A percentile compares a stretch with the other conserved stretches of the same genome.
Conservation (phyloP, 1,140 invertebrate species). For the Muscidifurax raptorellus region DNA sequence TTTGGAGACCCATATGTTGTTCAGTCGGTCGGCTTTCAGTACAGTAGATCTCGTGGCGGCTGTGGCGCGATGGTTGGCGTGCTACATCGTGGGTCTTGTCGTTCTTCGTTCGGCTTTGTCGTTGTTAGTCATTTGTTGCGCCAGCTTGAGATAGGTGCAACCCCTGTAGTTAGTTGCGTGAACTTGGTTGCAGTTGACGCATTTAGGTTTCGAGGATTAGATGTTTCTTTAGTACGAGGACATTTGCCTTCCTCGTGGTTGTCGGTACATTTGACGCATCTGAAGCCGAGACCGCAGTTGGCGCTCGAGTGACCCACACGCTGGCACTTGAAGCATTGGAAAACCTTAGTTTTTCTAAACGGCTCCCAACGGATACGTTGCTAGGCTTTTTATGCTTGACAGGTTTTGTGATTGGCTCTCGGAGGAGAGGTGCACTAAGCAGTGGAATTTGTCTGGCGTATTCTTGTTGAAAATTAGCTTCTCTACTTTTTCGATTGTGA, state of each 20-base stretch:
- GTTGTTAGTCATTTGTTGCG: neutral
- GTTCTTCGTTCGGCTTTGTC: too few relatives aligned
- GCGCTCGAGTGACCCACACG: slow-evolving; percentile 39
- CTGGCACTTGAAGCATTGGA: slow-evolving; percentile 52
- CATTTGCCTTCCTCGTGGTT: slow-evolving; percentile 40
- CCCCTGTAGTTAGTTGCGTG: slow-evolving; percentile 58
- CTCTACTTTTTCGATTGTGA: neutral
- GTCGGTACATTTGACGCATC: slow-evolving; percentile 47
- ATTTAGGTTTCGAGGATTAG: slow-evolving; percentile 1
- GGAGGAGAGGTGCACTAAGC: neutral
- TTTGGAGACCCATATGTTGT: neutral
- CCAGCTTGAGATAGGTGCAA: slow-evolving; percentile 46
- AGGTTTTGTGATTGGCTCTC: neutral
- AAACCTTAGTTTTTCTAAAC: slow-evolving; percentile 16
- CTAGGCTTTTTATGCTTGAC: neutral
- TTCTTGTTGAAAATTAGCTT: neutral
- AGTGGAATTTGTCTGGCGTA: neutral
- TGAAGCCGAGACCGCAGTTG: slow-evolving; percentile 26
- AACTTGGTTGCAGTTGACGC: slow-evolving; percentile 50
- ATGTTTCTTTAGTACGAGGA: neutral
- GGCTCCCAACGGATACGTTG: slow-evolving; percentile 33
- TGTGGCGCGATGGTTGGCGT: too few relatives aligned
- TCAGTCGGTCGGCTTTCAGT: too few relatives aligned
- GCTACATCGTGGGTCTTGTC: too few relatives aligned
- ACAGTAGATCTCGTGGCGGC: too few relatives aligned